Percentiles rank a stretch among this genome's conserved stretches.
Conservation (phyloP, 2,797 vertebrate species). For the Sternarchorhynchus goeldii region DNA sequence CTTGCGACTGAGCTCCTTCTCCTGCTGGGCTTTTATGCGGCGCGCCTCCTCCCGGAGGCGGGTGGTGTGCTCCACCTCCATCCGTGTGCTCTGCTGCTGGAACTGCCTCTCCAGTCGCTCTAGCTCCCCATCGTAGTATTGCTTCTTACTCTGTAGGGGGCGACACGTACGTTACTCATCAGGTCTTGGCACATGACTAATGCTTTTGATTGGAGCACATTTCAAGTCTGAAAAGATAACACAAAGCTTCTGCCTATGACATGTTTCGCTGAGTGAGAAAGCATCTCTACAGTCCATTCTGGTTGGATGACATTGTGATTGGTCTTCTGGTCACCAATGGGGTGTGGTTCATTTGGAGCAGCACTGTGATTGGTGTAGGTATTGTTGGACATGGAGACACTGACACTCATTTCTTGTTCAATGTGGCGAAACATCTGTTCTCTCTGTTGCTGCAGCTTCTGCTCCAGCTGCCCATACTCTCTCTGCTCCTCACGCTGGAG, state of each 20-base stretch:
- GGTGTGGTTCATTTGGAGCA: no score
- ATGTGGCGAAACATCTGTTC: conserved; percentile 76
- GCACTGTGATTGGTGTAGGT: neutral
- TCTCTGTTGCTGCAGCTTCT: conserved; percentile 72
- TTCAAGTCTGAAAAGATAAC: neutral
- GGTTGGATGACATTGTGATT: no score
- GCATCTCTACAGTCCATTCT: no score
- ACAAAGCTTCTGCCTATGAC: no score
- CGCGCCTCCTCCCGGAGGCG: conserved; percentile 69
- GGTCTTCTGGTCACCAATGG: no score
- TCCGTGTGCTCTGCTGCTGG: conserved; percentile 61
- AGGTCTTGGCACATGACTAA: no score
- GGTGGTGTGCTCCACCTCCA: conserved; percentile 66
- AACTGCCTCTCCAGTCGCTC: conserved; percentile 66
- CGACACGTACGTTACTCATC: neutral
- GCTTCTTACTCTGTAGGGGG: conserved; percentile 70
- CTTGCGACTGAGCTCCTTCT: conserved; percentile 62
- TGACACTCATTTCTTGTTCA: conserved; percentile 76
- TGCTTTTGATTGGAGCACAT: neutral
- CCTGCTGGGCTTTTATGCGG: conserved; percentile 70
- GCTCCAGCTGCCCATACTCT: conserved; percentile 71
- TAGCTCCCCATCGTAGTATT: conserved; percentile 72
- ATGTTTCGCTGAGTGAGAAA: no score
- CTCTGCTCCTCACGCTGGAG: conserved; percentile 76
- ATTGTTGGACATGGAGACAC: neutral